Conservation (phyloP, 2,113 vertebrate species). For the Phrynocephalus versicolor region DNA sequence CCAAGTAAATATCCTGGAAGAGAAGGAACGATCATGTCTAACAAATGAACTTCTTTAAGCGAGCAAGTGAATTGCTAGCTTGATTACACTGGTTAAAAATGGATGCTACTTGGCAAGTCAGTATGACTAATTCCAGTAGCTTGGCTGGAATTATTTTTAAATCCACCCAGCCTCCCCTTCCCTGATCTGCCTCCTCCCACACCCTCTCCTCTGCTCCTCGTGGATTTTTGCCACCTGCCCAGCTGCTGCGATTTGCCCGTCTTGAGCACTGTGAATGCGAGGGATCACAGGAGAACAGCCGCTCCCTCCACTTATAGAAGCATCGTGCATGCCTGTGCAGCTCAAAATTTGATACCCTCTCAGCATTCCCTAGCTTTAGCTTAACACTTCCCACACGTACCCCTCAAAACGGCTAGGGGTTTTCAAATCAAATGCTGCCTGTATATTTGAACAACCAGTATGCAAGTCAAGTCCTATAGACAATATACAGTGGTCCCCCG, state of each 20-base stretch:
- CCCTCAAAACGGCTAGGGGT: slow-evolving; percentile 4
- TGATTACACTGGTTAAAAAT: slow-evolving; percentile 18
- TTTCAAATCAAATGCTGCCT: slow-evolving; percentile 23
- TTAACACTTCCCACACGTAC: background rate
- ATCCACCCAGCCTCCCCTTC: slow-evolving; percentile 25
- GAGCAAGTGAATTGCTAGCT: background rate
- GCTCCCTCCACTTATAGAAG: slow-evolving; percentile 49
- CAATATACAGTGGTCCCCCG: too few relatives aligned
- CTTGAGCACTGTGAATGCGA: slow-evolving; percentile 49
- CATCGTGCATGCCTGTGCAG: background rate
- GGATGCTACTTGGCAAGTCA: slow-evolving; percentile 19
- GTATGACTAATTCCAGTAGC: slow-evolving; percentile 28
- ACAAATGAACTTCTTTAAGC: background rate
- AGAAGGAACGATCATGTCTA: background rate
- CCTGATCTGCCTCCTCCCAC: background rate
- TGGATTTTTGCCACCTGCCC: slow-evolving; percentile 19
- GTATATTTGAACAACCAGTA: background rate
- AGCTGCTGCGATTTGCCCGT: slow-evolving; percentile 64
- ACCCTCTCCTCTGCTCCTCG: slow-evolving; percentile 1
- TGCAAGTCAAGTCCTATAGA: slow-evolving; percentile 4
- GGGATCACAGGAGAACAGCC: slow-evolving; percentile 54
- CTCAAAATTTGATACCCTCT: background rate
- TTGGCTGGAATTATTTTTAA: slow-evolving; percentile 68
- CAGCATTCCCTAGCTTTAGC: background rate
- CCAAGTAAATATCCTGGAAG: slow-evolving; percentile 1